These are phyloP conservation scores for Thymallus thymallus DNA, from an alignment of 2,113 vertebrate genomes.

Conservation along the genomic window DNA sequence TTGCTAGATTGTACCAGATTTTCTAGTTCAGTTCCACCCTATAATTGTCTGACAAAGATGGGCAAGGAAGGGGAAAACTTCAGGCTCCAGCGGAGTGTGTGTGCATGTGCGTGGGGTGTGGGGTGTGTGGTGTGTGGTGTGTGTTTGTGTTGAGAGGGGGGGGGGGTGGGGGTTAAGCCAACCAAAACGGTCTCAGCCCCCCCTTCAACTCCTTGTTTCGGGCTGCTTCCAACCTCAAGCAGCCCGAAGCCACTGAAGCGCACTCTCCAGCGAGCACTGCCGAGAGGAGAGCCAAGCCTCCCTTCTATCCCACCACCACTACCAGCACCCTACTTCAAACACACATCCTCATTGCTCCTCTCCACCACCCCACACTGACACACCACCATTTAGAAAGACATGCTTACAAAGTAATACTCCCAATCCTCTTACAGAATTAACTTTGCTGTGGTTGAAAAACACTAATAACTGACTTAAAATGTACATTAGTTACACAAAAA, in stretches of 20 bases:
- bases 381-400: too few relatives aligned
- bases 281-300: background rate
- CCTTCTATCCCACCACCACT: background rate
- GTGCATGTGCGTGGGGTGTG: conserved; percentile 74
- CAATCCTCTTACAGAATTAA: too few relatives aligned
- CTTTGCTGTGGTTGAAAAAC: too few relatives aligned
- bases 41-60: conserved; percentile 96
- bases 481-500: too few relatives aligned
- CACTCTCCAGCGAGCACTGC: background rate
- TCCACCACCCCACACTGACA: too few relatives aligned
- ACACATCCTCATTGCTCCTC: too few relatives aligned
- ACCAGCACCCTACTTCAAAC: too few relatives aligned
- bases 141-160: background rate
- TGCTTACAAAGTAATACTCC: too few relatives aligned
- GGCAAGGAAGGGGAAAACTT: conserved; percentile 91
- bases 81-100: conserved; percentile 80
- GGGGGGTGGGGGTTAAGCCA: conserved; percentile 52
- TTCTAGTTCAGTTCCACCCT: conserved; percentile 99
- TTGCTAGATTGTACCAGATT: conserved; percentile 99
- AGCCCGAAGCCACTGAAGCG: conserved; percentile 1
- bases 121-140: conserved; percentile 36
- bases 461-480: too few relatives aligned
- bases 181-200: conserved; percentile 30
- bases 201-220: conserved; percentile 58
- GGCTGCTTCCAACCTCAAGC: conserved; percentile 57